Base-by-base conservation (phyloP, 2,888 invertebrate genomes). In the Matsumyia berberina region DNA sequence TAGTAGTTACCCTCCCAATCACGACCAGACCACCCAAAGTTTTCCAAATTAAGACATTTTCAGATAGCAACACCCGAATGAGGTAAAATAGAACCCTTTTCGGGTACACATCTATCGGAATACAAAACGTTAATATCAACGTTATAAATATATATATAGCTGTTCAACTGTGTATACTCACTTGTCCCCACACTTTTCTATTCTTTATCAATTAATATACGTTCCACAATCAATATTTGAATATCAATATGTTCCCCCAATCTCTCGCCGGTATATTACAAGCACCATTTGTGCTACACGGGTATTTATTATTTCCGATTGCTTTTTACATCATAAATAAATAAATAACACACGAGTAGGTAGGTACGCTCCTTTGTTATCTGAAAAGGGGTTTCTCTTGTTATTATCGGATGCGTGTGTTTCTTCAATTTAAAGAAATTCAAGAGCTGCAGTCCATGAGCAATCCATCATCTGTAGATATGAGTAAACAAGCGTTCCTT, bases 171-270 rank as follows among this genome's bases (percentile, higher is more conserved):
- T n/a, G n/a, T n/a, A n/a, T n/a, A n/a, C n/a, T n/a, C n/a, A n/a
- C n/a, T 42, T 51, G 29, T n/a, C 5, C n/a, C n/a, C n/a, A n/a
- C n/a, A n/a, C n/a, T n/a, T n/a, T 46, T 46, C 9, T 11, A 17
- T 55, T 17, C 17, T 17, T 66, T 37, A 15, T 12, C 24, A 55
- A 24, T 24, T 24, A 39, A 24, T 8, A n/a, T 58, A 51, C 19
- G 24, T 35, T 24, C 24, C 35, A 66, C 24, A 66, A 66, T 51
- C 64, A 29, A 51, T 66, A 66, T 49, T 66, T 7, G 7, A 37
- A 37, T 37, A 51, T 46, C 31, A 17, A 12, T 53, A 31, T 24
- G 0, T 51, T 49, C n/a, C 0, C n/a, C 5, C n/a, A 51, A 29
- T 51, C n/a, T 29, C 49, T 29, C 29, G 5, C 7, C 4, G 1